phyloP scores from a whole-genome alignment of 2,113 vertebrate genomes.

The Bettongia penicillata region DNA sequence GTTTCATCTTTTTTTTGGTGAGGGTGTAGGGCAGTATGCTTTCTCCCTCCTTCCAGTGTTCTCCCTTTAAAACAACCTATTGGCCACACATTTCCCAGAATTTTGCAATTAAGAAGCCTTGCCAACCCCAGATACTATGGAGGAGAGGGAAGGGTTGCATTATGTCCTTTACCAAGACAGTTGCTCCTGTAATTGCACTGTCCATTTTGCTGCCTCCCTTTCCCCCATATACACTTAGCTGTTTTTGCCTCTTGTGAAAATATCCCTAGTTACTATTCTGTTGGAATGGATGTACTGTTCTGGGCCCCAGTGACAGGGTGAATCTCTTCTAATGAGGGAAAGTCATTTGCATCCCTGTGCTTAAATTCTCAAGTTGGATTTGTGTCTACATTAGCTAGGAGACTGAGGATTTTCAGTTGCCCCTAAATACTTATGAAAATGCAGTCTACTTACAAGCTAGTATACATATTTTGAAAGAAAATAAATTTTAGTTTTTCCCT shows the following conservation, averaged over 20 bases:
- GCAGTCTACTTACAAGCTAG: constrained; percentile 3
- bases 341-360: background rate
- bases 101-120: background rate
- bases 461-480: constrained; percentile 40
- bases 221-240: background rate
- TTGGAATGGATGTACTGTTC: background rate
- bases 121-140: background rate
- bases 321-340: background rate
- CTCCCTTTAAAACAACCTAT: background rate
- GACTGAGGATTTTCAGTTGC: constrained; percentile 38
- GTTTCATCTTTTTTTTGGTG: background rate
- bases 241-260: background rate
- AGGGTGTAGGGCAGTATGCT: background rate
- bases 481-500: constrained; percentile 5
- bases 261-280: background rate
- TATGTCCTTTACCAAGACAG: background rate
- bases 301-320: constrained; percentile 2
- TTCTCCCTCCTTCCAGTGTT: background rate
- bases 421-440: constrained; percentile 43
- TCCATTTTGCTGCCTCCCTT: background rate
- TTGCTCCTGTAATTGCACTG: background rate
- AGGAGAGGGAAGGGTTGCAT: background rate
- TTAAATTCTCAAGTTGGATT: constrained; percentile 24
- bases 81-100: background rate
- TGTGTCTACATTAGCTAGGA: background rate